phyloP scores from a whole-genome alignment of 2,797 vertebrate species.

The Neosilurus hyrtlii region DNA sequence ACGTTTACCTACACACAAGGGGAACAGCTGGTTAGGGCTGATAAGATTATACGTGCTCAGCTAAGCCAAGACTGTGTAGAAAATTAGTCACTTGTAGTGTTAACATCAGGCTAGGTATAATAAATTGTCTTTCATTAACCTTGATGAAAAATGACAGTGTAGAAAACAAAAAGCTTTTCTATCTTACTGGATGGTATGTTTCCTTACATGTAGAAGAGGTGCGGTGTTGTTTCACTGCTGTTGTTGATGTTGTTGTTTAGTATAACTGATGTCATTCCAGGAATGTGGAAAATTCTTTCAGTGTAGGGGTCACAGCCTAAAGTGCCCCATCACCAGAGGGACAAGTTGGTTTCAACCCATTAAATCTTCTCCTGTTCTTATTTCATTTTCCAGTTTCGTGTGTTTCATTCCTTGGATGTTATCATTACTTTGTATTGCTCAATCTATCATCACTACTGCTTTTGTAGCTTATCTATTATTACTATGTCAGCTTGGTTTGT shows the following conservation, averaged over 20 bases:
- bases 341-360: background rate
- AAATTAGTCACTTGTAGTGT: slow-evolving; percentile 35
- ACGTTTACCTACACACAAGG: slow-evolving; percentile 47
- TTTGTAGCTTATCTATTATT: slow-evolving; percentile 24
- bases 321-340: background rate
- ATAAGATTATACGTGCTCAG: slow-evolving; percentile 52
- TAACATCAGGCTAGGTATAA: slow-evolving; percentile 25
- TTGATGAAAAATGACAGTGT: slow-evolving; percentile 1
- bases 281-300: slow-evolving; percentile 17
- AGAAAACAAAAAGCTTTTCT: background rate
- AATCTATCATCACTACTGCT: slow-evolving; percentile 6
- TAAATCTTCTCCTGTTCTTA: background rate
- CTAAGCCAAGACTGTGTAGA: slow-evolving; percentile 34
- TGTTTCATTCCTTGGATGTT: background rate
- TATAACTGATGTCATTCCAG: slow-evolving; percentile 22
- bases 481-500: slow-evolving; percentile 17
- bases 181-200: background rate
- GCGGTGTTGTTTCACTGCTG: background rate
- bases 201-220: background rate
- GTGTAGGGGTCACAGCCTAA: background rate
- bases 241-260: background rate
- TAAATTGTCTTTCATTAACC: slow-evolving; percentile 19
- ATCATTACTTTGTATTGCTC: background rate
- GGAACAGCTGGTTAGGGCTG: slow-evolving; percentile 52
- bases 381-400: background rate